Evolutionary conservation across 2,888 invertebrate species (phyloP), one percentile per base, ranked within the genome.

Genomic region (Opisthograptis luteolata): DNA sequence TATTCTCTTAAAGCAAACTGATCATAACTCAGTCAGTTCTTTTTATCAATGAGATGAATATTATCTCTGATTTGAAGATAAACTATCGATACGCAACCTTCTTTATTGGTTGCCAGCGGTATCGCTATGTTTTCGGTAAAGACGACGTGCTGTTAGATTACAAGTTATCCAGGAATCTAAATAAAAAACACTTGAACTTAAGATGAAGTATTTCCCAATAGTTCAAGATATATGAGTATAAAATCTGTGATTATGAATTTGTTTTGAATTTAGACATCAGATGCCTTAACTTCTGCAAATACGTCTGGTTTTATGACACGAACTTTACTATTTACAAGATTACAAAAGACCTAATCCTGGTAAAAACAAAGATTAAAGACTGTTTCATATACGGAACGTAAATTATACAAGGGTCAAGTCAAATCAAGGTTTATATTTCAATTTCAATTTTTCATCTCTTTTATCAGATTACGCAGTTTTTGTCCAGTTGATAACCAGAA

Each of bases 401-500:
- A 1, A n/a, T 22, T 22, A 3, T 1, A 20, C 7, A 7, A 20
- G 20, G 1, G 20, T 6, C 7, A 6, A 20, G 7, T 6, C 1
- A 20, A 20, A 20, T 6, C 1, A 20, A 1, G 3, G 20, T 7
- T 20, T 7, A 28, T 13, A 17, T 1, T 17, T 6, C 14, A 30
- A 0, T 13, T 4, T n/a, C 2, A 3, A 10, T 3, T 25, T 9
- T 3, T 20, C 3, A 7, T 3, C 1, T 25, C 9, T 28, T 41
- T 42, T 2, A 51, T 19, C 15, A 56, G 27, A 24, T 35, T 57
- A 15, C 47, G 41, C 8, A 66, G 41, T 45, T 61, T 68, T 15
- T 57, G 64, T 4, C 39, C 56, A 7, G 60, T 55, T 0, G 53
- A 9, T 8, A 75, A 48, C 66, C 65, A 73, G 51, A 76, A 76